Conservation (phyloP, 2,888 invertebrate species). For the Sminthurides aquaticus region DNA sequence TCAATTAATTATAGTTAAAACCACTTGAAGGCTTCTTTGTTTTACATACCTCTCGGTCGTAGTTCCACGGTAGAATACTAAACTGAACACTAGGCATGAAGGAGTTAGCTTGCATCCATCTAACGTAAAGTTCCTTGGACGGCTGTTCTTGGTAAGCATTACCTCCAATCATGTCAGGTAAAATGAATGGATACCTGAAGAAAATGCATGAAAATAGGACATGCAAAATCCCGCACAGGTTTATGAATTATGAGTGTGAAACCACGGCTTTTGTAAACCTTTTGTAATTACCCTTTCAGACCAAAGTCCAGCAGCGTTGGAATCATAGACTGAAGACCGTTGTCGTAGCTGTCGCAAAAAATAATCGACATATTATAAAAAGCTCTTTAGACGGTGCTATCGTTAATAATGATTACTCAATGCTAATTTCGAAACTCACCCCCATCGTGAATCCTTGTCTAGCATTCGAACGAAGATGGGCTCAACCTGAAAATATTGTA, state of each 20-base stretch:
- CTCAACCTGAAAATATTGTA: neutral
- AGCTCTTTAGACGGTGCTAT: too few relatives aligned
- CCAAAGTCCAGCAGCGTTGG: slow-evolving; percentile 48
- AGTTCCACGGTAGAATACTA: slow-evolving; percentile 73
- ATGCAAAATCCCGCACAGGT: too few relatives aligned
- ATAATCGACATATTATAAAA: too few relatives aligned
- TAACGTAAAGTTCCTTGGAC: slow-evolving; percentile 60
- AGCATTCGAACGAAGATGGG: slow-evolving; percentile 64
- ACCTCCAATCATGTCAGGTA: slow-evolving; percentile 52
- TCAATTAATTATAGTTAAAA: too few relatives aligned
- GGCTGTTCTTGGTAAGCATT: slow-evolving; percentile 47
- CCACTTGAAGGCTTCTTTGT: too few relatives aligned
- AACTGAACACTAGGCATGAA: slow-evolving; percentile 74
- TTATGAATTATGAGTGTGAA: too few relatives aligned
- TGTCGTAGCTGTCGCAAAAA: slow-evolving; percentile 32
- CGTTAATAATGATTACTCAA: too few relatives aligned
- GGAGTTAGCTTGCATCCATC: slow-evolving; percentile 70
- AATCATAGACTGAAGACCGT: slow-evolving; percentile 49
- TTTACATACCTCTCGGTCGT: slow-evolving; percentile 55
- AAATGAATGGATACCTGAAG: neutral
- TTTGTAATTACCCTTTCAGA: slow-evolving; percentile 57
- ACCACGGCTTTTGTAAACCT: neutral
- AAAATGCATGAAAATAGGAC: too few relatives aligned
- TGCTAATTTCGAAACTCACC: too few relatives aligned
- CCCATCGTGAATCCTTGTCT: slow-evolving; percentile 63